Conservation (phyloP, 2,113 vertebrate species). For the Ceyx cyanopectus region DNA sequence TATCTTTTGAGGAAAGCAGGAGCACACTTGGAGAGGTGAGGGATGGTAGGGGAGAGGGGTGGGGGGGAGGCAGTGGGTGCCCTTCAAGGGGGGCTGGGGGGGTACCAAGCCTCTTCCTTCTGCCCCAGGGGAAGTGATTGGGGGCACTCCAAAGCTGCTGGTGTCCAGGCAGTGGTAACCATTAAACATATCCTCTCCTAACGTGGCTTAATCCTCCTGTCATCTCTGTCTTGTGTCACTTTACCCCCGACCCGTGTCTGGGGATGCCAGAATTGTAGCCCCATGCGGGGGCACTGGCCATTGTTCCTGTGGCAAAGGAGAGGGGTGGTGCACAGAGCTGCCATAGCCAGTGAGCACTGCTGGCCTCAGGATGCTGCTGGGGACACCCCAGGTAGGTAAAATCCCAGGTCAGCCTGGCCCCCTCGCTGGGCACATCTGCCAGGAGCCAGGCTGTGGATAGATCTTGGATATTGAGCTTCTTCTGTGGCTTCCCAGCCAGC, state of each 20-base stretch:
- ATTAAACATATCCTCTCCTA: neutral
- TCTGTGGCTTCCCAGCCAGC: neutral
- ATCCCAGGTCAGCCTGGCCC: neutral
- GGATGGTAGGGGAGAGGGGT: neutral
- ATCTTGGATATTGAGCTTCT: neutral
- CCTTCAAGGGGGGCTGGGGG: neutral
- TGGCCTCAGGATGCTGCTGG: neutral
- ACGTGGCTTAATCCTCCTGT: accelerated
- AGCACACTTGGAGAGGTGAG: neutral
- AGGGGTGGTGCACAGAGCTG: no score
- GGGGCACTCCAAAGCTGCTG: neutral
- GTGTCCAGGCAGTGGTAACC: neutral
- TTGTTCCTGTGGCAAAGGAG: accelerated
- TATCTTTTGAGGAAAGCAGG: slow-evolving; percentile 12
- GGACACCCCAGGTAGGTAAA: neutral
- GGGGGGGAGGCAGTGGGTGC: neutral
- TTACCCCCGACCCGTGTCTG: accelerated
- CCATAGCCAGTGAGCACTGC: accelerated
- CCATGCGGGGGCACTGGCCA: neutral
- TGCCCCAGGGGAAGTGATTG: neutral
- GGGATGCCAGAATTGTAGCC: neutral
- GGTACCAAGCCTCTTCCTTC: neutral
- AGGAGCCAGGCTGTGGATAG: neutral
- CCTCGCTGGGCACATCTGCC: neutral
- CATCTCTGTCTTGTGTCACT: accelerated